Evolutionary conservation across 2,797 vertebrate genomes (phyloP).

Genomic region (Darevskia nairensis): DNA sequence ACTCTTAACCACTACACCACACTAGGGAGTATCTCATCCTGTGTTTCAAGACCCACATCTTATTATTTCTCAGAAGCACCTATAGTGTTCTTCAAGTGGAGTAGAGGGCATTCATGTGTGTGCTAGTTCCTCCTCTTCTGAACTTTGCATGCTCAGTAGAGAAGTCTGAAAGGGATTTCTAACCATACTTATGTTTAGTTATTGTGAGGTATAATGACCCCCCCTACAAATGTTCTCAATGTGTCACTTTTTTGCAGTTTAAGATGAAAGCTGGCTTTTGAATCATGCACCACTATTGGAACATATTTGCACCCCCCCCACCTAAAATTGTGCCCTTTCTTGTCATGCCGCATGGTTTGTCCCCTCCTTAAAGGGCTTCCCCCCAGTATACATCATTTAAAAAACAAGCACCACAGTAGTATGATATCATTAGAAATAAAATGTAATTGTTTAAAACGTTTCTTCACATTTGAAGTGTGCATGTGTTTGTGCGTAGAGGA

Average conservation of each 20-base stretch:
- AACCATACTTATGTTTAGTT: too few relatives aligned
- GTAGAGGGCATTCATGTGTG: too few relatives aligned
- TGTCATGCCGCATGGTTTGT: background rate
- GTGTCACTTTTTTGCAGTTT: too few relatives aligned
- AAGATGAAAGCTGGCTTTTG: background rate
- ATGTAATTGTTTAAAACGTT: constrained; percentile 47
- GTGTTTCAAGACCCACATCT: background rate
- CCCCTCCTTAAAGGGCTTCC: background rate
- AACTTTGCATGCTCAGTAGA: too few relatives aligned
- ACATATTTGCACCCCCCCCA: too few relatives aligned
- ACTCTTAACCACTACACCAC: too few relatives aligned
- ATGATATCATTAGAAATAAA: background rate
- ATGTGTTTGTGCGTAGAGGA: background rate
- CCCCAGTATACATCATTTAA: background rate
- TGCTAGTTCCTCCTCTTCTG: too few relatives aligned
- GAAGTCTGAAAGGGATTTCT: too few relatives aligned
- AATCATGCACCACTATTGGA: background rate
- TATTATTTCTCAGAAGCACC: background rate
- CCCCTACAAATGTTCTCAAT: too few relatives aligned
- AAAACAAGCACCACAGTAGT: too few relatives aligned
- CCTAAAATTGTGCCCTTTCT: background rate
- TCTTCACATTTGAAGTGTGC: constrained; percentile 54
- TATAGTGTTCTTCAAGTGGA: too few relatives aligned
- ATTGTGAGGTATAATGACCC: too few relatives aligned
- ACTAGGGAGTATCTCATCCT: background rate